A percentile compares a stretch with the other conserved stretches of the same genome.
Conservation (phyloP, 1,140 invertebrate species). For the Diachasma alloeum region DNA sequence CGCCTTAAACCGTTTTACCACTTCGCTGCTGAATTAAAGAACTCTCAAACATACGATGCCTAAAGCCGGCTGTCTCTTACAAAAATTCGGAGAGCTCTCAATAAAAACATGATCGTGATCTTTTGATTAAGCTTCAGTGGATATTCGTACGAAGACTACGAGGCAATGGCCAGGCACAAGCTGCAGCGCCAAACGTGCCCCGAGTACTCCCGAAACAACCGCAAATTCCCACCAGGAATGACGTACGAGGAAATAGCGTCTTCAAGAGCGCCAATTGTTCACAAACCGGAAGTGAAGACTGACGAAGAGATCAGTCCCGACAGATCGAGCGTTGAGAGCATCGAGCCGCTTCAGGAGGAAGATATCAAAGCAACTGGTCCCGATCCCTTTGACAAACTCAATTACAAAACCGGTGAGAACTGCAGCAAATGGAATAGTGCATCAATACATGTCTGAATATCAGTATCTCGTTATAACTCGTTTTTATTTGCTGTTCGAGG, state of each 20-base stretch:
- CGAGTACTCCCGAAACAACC: constrained; percentile 39
- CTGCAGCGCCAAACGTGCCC: constrained; percentile 55
- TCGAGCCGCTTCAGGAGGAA: constrained; percentile 60
- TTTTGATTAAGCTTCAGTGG: constrained; percentile 45
- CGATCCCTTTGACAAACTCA: constrained; percentile 67
- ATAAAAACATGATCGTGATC: no score
- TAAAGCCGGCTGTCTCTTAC: no score
- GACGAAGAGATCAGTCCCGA: constrained; percentile 52
- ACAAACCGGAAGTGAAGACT: constrained; percentile 43
- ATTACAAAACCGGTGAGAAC: constrained; percentile 62
- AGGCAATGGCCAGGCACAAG: constrained; percentile 61
- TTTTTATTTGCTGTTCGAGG: no score
- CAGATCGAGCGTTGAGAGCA: constrained; percentile 57
- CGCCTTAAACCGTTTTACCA: no score
- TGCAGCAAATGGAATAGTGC: not conserved
- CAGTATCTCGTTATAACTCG: no score
- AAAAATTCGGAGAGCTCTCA: no score
- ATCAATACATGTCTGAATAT: not conserved
- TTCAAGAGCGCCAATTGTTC: constrained; percentile 44
- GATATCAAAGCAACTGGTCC: constrained; percentile 64
- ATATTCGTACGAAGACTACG: constrained; percentile 62
- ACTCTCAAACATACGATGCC: no score
- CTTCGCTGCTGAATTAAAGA: no score
- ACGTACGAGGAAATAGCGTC: constrained; percentile 62
- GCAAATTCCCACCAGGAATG: constrained; percentile 59